These are phyloP conservation scores for Seriola quinqueradiata DNA, from an alignment of 2,113 vertebrate species.

Conservation along the genomic window DNA sequence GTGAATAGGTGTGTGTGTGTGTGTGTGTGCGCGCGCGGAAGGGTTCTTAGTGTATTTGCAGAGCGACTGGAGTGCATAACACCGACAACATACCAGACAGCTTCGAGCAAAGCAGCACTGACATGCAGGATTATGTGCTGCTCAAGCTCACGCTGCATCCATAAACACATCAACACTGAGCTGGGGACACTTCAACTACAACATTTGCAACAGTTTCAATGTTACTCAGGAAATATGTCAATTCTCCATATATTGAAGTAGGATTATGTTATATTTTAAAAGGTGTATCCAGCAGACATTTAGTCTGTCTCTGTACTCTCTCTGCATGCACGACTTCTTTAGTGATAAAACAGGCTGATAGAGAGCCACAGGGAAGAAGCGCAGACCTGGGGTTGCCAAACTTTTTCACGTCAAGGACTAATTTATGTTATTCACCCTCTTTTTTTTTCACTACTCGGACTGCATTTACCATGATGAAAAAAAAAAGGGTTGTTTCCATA, in stretches of 20 bases:
- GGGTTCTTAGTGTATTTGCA: constrained; percentile 41
- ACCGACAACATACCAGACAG: constrained; percentile 18
- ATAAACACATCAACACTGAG: constrained; percentile 37
- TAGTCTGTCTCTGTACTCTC: background rate
- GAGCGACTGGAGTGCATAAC: constrained; percentile 54
- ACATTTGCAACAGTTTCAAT: constrained; percentile 1
- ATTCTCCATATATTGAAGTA: background rate
- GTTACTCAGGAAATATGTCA: background rate
- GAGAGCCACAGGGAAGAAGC: background rate
- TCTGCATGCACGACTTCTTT: background rate
- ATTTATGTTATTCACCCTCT: constrained; percentile 5
- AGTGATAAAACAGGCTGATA: background rate
- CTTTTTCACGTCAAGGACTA: constrained; percentile 29
- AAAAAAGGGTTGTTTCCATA: constrained; percentile 55
- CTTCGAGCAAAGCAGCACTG: constrained; percentile 59
- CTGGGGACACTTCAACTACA: background rate
- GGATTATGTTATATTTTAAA: background rate
- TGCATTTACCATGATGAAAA: constrained; percentile 15
- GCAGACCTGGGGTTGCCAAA: background rate
- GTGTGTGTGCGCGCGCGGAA: constrained; percentile 23
- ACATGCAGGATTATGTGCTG: constrained; percentile 63
- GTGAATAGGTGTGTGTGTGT: constrained; percentile 28
- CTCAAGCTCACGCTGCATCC: constrained; percentile 35
- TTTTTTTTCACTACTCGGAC: background rate
- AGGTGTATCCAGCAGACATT: background rate